A percentile compares a stretch with the other conserved stretches of the same genome.
Evolutionary conservation across 2,113 vertebrate species (phyloP).

Genomic region (Nicator chloris): DNA sequence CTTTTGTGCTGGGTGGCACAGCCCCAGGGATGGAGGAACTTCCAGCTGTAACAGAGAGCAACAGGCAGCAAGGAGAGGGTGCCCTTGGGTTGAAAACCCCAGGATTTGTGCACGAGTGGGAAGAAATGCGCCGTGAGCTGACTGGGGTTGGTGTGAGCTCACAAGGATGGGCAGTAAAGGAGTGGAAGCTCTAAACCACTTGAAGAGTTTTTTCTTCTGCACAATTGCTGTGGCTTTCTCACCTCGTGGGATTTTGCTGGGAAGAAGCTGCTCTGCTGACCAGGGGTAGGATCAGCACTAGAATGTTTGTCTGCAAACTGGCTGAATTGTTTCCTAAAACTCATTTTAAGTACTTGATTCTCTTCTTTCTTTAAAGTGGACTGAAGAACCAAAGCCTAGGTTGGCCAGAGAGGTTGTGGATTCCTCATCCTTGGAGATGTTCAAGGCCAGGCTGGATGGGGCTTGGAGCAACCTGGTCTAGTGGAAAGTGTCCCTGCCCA

Average conservation of each 20-base stretch:
- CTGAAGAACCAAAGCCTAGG: neutral
- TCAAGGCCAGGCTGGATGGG: neutral
- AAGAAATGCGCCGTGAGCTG: rapidly evolving
- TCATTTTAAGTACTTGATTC: neutral
- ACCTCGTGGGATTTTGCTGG: neutral
- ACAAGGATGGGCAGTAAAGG: neutral
- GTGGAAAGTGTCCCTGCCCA: neutral
- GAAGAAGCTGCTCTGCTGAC: neutral
- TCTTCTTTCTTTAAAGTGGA: neutral
- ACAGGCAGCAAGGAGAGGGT: neutral
- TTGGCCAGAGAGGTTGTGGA: neutral
- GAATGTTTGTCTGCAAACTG: neutral
- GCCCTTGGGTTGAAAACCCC: neutral
- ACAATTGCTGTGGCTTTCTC: rapidly evolving
- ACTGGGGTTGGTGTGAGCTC: neutral
- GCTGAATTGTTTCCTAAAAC: neutral
- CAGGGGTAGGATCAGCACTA: rapidly evolving
- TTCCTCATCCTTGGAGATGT: neutral
- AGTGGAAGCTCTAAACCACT: neutral
- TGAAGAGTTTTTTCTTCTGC: neutral
- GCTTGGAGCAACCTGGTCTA: neutral
- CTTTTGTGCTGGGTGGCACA: neutral
- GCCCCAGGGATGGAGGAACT: neutral
- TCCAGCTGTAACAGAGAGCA: neutral
- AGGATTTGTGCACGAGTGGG: neutral